Conservation (phyloP, 2,113 vertebrate genomes). For the Axis porcinus region DNA sequence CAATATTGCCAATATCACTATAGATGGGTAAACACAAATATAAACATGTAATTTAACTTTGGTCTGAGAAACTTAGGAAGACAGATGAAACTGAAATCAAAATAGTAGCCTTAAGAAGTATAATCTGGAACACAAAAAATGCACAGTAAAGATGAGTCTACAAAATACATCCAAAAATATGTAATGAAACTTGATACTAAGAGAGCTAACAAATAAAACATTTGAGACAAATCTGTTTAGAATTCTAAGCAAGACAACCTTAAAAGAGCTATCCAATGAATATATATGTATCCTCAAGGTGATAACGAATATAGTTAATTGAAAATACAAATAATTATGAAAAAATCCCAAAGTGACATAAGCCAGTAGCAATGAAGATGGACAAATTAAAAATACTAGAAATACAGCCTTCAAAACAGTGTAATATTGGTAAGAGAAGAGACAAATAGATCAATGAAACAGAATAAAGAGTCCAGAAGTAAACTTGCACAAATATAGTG, state of each 20-base stretch:
- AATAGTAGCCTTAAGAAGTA: background rate
- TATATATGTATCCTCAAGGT: background rate
- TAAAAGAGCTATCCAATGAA: background rate
- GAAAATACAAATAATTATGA: background rate
- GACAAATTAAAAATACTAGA: background rate
- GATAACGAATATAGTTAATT: background rate
- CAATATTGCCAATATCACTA: background rate
- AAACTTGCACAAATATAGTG: background rate
- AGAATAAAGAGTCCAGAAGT: background rate
- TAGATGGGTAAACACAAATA: background rate
- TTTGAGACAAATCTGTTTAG: background rate
- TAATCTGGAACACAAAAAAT: background rate
- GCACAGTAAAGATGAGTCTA: background rate
- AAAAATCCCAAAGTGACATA: background rate
- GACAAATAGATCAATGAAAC: background rate
- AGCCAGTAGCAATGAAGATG: background rate
- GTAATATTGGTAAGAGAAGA: background rate
- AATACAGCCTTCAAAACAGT: background rate
- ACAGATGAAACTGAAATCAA: background rate
- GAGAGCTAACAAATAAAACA: background rate
- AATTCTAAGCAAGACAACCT: background rate
- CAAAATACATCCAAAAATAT: background rate
- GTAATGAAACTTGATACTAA: background rate
- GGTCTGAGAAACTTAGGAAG: background rate
- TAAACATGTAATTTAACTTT: background rate